Conservation (phyloP, 2,797 vertebrate species). For the Petrocephalus sullivani region DNA sequence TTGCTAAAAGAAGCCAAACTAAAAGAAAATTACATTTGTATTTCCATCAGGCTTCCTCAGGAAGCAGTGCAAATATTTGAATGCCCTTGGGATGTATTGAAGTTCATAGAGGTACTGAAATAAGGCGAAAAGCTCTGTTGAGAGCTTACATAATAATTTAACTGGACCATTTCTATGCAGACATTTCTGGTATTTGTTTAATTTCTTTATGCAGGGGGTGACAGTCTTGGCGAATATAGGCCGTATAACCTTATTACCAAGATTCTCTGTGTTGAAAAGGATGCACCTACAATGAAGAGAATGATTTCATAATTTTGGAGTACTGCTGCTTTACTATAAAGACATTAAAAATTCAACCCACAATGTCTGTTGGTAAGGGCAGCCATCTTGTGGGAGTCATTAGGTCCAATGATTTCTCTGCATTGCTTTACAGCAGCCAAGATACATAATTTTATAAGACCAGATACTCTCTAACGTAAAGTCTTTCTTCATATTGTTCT, state of each 20-base stretch:
- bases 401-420: not conserved
- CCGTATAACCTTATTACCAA: not conserved
- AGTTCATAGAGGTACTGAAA: not conserved
- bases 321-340: not conserved
- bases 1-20: not conserved
- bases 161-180: not conserved
- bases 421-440: not conserved
- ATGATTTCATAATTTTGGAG: not conserved
- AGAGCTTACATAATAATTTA: not conserved
- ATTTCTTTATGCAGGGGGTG: not conserved
- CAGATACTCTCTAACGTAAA: not conserved
- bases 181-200: not conserved
- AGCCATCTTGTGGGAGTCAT: not conserved
- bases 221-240: not conserved
- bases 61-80: not conserved
- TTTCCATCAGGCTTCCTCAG: not conserved
- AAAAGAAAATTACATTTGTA: not conserved
- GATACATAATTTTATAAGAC: not conserved
- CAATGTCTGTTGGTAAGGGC: not conserved
- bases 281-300: not conserved
- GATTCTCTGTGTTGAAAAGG: not conserved
- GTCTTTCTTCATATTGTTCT: not conserved
- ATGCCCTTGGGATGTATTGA: not conserved
- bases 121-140: slow-evolving; percentile 14
- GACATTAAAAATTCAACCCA: not conserved